Base-by-base conservation (phyloP, 2,797 vertebrate species). In the Pseudochirops cupreus region DNA sequence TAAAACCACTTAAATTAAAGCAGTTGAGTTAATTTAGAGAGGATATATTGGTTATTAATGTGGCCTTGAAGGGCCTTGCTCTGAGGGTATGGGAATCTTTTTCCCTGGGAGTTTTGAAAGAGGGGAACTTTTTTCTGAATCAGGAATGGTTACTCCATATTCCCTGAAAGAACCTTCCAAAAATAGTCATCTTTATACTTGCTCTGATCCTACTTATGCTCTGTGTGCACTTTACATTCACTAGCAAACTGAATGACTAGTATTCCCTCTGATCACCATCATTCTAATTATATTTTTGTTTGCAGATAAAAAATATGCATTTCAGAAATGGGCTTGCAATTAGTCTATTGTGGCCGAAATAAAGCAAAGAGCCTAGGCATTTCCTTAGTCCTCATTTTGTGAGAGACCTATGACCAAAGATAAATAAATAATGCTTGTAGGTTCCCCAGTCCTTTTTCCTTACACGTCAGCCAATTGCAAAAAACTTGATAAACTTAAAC, bases 11-110 rank as follows among this genome's bases (percentile, higher is more conserved):
- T 96, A 90, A 94, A 11, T 67, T 62, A 56, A 91, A 92, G 91
- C 33, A 54, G 11, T 92, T 53, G 96, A 67, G 0, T 91, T 92
- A 95, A 26, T 74, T 74, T 39, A 62, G 62, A 10, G 92, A n/a
- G 2, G 0, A 46, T n/a, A 4, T n/a, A 18, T n/a, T 90, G 0
- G 91, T 18, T 91, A 92, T 95, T 56, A 26, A 21, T 95, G 11
- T 74, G 59, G 53, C 16, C 59, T 95, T 33, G 56, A 18, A 55
- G 91, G 11, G 56, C 96, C 53, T 91, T 62, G 94, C 90, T 96
- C 59, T 91, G 7, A 24, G n/a, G 91, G 10, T 29, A 1, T 12
- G 12, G 4, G 0, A 21, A 59, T 89, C 24, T 90, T 21, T 94
- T 46, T 94, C 28, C 39, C 18, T 94, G 57, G 12, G 91, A 97